phyloP scores from a whole-genome alignment of 2,113 vertebrate genomes.

The Forbesichthys agassizii region DNA sequence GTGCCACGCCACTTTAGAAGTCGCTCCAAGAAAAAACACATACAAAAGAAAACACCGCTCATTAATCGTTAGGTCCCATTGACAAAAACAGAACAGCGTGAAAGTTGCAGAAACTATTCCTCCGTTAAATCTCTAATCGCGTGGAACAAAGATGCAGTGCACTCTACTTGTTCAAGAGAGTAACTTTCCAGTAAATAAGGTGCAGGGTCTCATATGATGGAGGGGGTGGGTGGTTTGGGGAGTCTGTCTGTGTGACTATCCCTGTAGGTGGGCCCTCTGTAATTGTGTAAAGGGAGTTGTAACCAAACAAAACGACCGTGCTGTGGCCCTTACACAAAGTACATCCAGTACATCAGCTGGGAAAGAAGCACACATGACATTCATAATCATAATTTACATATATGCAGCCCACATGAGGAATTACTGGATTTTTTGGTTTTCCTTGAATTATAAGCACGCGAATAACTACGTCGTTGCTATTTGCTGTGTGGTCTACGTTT shows the following conservation, averaged over 20 bases:
- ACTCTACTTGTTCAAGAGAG: not conserved
- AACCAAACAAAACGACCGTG: not conserved
- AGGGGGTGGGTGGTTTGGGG: not conserved
- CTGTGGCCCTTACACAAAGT: not conserved
- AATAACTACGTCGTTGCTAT: not conserved
- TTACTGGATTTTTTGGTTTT: not conserved
- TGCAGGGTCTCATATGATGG: not conserved
- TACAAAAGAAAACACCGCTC: not conserved
- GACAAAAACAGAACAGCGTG: not conserved
- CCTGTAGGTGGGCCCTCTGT: slow-evolving; percentile 25
- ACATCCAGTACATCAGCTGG: not conserved
- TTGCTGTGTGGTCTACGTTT: slow-evolving; percentile 1
- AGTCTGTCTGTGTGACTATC: not conserved
- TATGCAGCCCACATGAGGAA: not conserved
- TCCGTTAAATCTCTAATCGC: not conserved
- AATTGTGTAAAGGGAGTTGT: not conserved
- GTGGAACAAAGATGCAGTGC: not conserved
- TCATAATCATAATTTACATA: not conserved
- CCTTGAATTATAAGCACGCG: not conserved
- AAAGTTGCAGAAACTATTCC: slow-evolving; percentile 18
- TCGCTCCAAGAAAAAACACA: not conserved
- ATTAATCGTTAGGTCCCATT: slow-evolving; percentile 45
- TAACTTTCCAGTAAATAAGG: not conserved
- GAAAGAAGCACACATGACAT: not conserved
- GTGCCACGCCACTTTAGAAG: slow-evolving; percentile 11